phyloP scores from a whole-genome alignment of 2,888 invertebrate genomes.

The Resseliella maxima region DNA sequence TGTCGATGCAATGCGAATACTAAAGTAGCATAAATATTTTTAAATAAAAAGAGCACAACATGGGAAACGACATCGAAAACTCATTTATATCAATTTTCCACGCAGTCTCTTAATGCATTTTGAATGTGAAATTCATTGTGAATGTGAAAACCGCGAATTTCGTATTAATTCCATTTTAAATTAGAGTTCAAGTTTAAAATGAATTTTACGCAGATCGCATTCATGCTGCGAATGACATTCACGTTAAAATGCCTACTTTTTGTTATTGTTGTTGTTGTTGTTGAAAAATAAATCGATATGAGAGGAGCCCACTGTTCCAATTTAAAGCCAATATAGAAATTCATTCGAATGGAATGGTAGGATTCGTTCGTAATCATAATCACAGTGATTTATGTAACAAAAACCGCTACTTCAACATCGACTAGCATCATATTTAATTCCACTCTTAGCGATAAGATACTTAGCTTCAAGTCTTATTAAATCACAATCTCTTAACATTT shows the following conservation, averaged over 20 bases:
- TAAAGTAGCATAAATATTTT: background rate
- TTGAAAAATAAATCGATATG: background rate
- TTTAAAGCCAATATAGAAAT: no score
- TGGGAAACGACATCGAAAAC: background rate
- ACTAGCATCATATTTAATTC: background rate
- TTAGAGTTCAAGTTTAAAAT: conserved; percentile 20
- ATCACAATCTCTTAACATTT: background rate
- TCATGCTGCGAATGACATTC: conserved; percentile 17
- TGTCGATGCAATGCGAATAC: background rate
- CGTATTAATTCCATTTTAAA: background rate
- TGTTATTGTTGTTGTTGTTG: no score
- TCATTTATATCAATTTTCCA: background rate
- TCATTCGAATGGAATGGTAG: background rate
- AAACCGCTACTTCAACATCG: background rate
- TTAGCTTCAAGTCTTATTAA: background rate
- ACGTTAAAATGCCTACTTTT: background rate
- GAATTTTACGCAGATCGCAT: background rate
- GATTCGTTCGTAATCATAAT: background rate
- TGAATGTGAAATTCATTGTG: background rate
- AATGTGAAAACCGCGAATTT: background rate
- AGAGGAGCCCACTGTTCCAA: background rate
- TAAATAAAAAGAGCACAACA: background rate
- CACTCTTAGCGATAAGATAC: background rate
- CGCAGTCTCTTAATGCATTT: conserved; percentile 26
- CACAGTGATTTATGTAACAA: background rate